Base-by-base conservation (phyloP, 2,888 invertebrate genomes). In the Drosophila anomalata region DNA sequence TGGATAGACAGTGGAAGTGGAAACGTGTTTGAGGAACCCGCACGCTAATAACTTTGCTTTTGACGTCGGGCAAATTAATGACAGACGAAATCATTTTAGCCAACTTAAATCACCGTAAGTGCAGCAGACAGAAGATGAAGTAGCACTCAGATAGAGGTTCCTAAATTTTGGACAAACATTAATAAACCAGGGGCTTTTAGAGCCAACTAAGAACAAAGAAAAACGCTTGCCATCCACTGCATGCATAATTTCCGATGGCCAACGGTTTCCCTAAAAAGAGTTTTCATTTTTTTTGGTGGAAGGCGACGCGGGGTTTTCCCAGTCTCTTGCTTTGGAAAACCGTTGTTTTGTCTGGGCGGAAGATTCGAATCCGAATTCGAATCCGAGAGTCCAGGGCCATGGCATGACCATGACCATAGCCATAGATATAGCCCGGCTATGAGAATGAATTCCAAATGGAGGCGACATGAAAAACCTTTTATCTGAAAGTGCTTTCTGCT, bases 391-490 rank as follows among this genome's bases (percentile, higher is more conserved):
- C 66, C 29, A 67, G 56, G 53, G 68, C 67, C 68, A 46, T 52
- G 69, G 60, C 47, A 67, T 69, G 62, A 56, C 70, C 70, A 70
- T 70, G 70, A 70, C 70, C 70, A 70, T 70, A 70, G 55, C 54
- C 68, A 58, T 58, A 26, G 60, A 51, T 41, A 54, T 56, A 61
- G 46, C 59, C 61, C 42, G 36, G 51, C 58, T 47, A 29, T 47
- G 53, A 57, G 62, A 66, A 48, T 55, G 72, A 59, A 69, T 78
- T 76, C 71, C 68, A 86, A 85, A 85, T 87, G 77, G 79, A 85
- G 81, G 84, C 69, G 76, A 85, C 84, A 85, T 85, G 84, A 76
- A 85, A 85, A 85, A 85, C 84, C 84, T 85, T 85, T 85, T 85
- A 85, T 85, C 87, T 77, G 79, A 84, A 86, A 83, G 80, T 86